phyloP scores from a whole-genome alignment of 2,888 invertebrate genomes.

The Andrena minutula region DNA sequence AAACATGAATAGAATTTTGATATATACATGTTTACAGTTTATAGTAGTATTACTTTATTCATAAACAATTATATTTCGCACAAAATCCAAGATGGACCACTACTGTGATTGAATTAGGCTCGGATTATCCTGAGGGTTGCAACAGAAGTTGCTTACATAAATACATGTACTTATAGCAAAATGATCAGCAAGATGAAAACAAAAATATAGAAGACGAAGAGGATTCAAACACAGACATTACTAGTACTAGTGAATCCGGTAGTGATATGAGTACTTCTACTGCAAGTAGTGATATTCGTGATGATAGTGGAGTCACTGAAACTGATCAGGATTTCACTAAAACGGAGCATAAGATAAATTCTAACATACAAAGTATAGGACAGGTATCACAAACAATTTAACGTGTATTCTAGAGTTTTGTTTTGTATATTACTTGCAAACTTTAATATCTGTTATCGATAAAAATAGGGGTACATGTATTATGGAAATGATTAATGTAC shows the following conservation, averaged over 20 bases:
- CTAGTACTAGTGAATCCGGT: constrained; percentile 56
- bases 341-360: constrained; percentile 58
- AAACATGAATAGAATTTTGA: background rate
- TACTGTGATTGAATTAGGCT: constrained; percentile 47
- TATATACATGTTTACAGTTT: background rate
- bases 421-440: constrained; percentile 47
- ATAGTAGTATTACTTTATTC: background rate
- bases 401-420: constrained; percentile 62
- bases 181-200: constrained; percentile 69
- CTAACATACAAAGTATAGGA: constrained; percentile 68
- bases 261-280: constrained; percentile 60
- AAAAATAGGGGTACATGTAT: constrained; percentile 23
- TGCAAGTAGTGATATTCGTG: constrained; percentile 34
- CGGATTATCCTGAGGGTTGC: constrained; percentile 50
- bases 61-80: constrained; percentile 12
- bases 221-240: constrained; percentile 55
- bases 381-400: constrained; percentile 73
- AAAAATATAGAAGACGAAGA: constrained; percentile 65
- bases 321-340: constrained; percentile 57
- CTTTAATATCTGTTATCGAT: constrained; percentile 23
- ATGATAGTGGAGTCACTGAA: constrained; percentile 57
- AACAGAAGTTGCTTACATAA: constrained; percentile 59
- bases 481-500: constrained; percentile 23
- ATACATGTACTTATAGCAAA: constrained; percentile 78
- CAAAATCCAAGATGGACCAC: constrained; percentile 26